These are phyloP conservation scores for Pseudoips prasinana DNA, from an alignment of 2,888 invertebrate species.

Conservation along the genomic window DNA sequence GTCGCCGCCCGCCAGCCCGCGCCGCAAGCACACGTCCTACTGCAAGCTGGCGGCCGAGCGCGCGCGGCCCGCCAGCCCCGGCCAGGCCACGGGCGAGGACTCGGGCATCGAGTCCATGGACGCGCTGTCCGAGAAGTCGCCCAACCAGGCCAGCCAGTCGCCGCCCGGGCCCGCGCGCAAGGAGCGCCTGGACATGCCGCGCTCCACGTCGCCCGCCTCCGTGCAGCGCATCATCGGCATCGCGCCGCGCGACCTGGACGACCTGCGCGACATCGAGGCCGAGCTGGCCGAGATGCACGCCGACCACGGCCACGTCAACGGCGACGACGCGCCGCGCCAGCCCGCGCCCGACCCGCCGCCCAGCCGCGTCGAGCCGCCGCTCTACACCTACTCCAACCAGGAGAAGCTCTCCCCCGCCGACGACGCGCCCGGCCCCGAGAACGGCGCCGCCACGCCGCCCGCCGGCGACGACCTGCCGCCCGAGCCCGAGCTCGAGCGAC, in stretches of 20 bases:
- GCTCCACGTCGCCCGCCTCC: slow-evolving; percentile 66
- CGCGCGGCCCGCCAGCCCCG: slow-evolving; percentile 65
- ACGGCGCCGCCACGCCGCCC: slow-evolving; percentile 51
- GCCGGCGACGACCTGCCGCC: too few relatives aligned
- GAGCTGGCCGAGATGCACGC: slow-evolving; percentile 86
- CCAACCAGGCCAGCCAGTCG: slow-evolving; percentile 92
- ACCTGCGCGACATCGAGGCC: slow-evolving; percentile 85
- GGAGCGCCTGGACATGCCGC: slow-evolving; percentile 69
- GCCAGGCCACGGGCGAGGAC: slow-evolving; percentile 89
- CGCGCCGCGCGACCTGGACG: slow-evolving; percentile 70
- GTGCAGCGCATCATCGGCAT: slow-evolving; percentile 75
- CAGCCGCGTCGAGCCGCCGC: slow-evolving; percentile 86
- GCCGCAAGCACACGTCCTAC: slow-evolving; percentile 79
- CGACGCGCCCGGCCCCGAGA: slow-evolving; percentile 50
- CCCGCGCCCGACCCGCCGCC: slow-evolving; percentile 83
- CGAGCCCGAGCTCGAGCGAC: slow-evolving; percentile 56
- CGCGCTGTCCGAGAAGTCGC: slow-evolving; percentile 94
- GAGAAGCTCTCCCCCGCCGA: slow-evolving; percentile 70
- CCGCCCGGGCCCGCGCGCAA: slow-evolving; percentile 78
- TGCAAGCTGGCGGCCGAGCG: slow-evolving; percentile 80
- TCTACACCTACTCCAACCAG: slow-evolving; percentile 90
- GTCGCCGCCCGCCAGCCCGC: slow-evolving; percentile 63
- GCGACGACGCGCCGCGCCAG: slow-evolving; percentile 42
- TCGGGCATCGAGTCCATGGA: slow-evolving; percentile 97
- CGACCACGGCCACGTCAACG: slow-evolving; percentile 67